Percentiles rank a stretch among this genome's conserved stretches.
These are phyloP conservation scores for Scomber colias DNA, from an alignment of 2,113 vertebrate species.

Conservation along the genomic window DNA sequence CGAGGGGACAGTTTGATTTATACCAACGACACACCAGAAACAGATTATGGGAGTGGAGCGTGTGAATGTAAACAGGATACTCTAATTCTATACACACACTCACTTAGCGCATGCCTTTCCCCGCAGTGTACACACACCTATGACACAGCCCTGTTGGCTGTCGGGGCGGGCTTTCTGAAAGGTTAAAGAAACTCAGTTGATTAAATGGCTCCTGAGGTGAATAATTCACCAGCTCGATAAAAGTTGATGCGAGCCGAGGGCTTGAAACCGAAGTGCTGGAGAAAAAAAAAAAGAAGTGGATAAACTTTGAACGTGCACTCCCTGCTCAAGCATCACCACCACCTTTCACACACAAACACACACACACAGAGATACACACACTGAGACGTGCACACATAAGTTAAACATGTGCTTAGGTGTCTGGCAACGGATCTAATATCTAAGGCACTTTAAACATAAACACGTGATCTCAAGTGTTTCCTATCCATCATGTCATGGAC, in stretches of 20 bases:
- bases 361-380: conserved; percentile 8
- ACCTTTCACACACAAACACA: conserved; percentile 20
- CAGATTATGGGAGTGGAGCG: background rate
- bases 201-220: conserved; percentile 57
- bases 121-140: conserved; percentile 63
- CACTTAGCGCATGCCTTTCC: conserved; percentile 68
- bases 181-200: conserved; percentile 49
- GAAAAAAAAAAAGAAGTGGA: conserved; percentile 16
- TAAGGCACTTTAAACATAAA: conserved; percentile 51
- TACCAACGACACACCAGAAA: background rate
- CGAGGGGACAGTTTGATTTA: conserved; percentile 16
- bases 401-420: conserved; percentile 62
- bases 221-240: conserved; percentile 71
- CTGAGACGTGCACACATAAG: conserved; percentile 3
- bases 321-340: conserved; percentile 37
- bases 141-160: conserved; percentile 33
- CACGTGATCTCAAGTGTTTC: conserved; percentile 52
- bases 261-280: background rate
- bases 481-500: conserved; percentile 51
- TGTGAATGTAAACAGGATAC: conserved; percentile 71
- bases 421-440: conserved; percentile 37
- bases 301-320: conserved; percentile 29
- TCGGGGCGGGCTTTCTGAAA: conserved; percentile 15
- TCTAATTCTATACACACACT: conserved; percentile 60
- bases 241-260: background rate